phyloP scores from a whole-genome alignment of 1,140 invertebrate species.

The Drosophila chauvacae region DNA sequence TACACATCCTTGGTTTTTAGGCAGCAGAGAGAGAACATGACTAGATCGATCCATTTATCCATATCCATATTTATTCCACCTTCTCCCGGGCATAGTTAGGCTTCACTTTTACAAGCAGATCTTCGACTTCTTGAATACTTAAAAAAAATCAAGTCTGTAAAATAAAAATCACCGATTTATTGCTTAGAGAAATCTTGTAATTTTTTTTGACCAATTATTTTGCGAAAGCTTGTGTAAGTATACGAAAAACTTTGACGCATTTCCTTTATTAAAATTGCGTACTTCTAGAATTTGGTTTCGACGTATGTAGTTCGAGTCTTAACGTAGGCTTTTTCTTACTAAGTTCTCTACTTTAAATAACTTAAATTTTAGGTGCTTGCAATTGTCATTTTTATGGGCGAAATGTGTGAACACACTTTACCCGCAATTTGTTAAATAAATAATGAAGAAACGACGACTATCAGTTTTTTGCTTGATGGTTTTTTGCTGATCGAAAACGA shows the following conservation, averaged over 20 bases:
- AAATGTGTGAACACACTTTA: slow-evolving; percentile 8
- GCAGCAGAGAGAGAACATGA: not conserved
- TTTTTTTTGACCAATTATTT: slow-evolving; percentile 27
- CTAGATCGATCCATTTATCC: not conserved
- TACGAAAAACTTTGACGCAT: slow-evolving; percentile 40
- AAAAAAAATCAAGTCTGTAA: slow-evolving; percentile 19
- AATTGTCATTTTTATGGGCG: slow-evolving; percentile 44
- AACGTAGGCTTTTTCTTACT: slow-evolving; percentile 39
- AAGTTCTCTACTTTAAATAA: slow-evolving; percentile 46
- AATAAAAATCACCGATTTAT: slow-evolving; percentile 27
- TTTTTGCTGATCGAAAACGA: slow-evolving; percentile 40
- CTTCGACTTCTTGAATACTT: not conserved
- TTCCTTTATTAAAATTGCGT: slow-evolving; percentile 50
- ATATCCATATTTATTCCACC: not conserved
- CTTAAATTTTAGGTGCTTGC: slow-evolving; percentile 51
- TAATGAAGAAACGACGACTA: slow-evolving; percentile 44
- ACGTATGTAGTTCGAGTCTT: slow-evolving; percentile 43
- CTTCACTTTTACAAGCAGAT: slow-evolving; percentile 1
- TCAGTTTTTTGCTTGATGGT: slow-evolving; percentile 32
- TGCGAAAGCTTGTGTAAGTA: slow-evolving; percentile 36
- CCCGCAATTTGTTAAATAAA: slow-evolving; percentile 42
- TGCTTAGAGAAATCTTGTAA: slow-evolving; percentile 15
- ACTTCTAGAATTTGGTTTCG: slow-evolving; percentile 50
- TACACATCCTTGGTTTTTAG: not conserved
- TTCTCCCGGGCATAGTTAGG: not conserved